phyloP scores from a whole-genome alignment of 2,113 vertebrate species.

The Chionis minor region DNA sequence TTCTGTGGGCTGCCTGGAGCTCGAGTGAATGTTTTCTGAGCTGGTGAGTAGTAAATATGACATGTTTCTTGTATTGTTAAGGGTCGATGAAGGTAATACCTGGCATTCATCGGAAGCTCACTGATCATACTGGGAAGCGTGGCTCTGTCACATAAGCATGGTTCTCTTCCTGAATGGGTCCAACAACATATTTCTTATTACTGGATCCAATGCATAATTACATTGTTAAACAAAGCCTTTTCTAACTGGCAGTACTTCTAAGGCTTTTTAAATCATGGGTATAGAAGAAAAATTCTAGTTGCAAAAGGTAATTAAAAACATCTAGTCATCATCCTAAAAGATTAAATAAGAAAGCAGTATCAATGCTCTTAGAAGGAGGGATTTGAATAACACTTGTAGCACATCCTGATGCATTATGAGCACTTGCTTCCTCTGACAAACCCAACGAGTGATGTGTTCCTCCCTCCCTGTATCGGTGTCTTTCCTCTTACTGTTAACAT shows the following conservation, averaged over 20 bases:
- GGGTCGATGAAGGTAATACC: neutral
- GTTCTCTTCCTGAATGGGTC: neutral
- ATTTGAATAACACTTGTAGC: neutral
- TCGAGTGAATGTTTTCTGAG: neutral
- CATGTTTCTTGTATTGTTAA: neutral
- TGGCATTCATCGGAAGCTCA: neutral
- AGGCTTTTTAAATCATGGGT: neutral
- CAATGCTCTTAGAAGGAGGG: neutral
- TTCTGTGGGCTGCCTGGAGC: neutral
- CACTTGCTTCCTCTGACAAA: neutral
- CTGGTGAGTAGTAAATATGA: neutral
- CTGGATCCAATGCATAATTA: neutral
- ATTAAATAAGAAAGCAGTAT: neutral
- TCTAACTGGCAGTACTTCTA: neutral
- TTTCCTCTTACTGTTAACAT: neutral
- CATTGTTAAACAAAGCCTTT: neutral
- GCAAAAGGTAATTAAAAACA: neutral
- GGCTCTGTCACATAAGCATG: neutral
- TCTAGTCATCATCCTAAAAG: neutral
- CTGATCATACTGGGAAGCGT: neutral
- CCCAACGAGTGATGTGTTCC: neutral
- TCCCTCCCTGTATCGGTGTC: neutral
- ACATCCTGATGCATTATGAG: neutral
- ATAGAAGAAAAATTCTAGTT: neutral
- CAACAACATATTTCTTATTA: neutral